A percentile compares a stretch with the other conserved stretches of the same genome.
phyloP scores from a whole-genome alignment of 2,113 vertebrate species.

The Chionodraco myersi region DNA sequence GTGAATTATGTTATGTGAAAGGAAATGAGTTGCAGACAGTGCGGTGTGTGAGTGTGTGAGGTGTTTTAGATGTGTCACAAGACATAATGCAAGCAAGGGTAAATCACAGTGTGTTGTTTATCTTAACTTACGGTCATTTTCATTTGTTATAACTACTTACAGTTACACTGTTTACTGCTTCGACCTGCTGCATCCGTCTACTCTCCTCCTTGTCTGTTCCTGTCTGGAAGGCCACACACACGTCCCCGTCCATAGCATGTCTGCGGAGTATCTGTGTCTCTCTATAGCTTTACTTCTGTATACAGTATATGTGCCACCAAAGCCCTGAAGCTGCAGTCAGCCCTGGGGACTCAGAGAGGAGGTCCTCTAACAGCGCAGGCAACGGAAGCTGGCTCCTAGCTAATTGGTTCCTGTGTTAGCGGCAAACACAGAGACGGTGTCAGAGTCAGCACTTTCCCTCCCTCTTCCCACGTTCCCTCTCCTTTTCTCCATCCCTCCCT shows the following conservation, averaged over 20 bases:
- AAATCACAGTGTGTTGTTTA: background rate
- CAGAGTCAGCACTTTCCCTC: slow-evolving; percentile 79
- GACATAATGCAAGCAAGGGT: background rate
- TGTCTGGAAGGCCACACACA: slow-evolving; percentile 51
- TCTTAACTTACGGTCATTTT: slow-evolving; percentile 23
- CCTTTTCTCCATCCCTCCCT: slow-evolving; percentile 53
- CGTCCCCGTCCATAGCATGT: slow-evolving; percentile 41
- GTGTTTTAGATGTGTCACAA: slow-evolving; percentile 22
- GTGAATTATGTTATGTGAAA: slow-evolving; percentile 17
- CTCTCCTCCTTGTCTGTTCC: slow-evolving; percentile 14
- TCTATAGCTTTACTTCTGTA: slow-evolving; percentile 70
- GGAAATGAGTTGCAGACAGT: slow-evolving; percentile 33
- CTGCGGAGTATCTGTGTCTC: slow-evolving; percentile 62
- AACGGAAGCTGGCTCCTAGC: slow-evolving; percentile 77
- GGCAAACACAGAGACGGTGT: slow-evolving; percentile 70
- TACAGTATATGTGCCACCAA: slow-evolving; percentile 67
- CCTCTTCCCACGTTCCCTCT: slow-evolving; percentile 58
- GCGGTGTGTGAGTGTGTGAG: slow-evolving; percentile 14
- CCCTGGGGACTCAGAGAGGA: slow-evolving; percentile 75
- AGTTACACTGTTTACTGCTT: slow-evolving; percentile 11
- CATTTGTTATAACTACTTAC: background rate
- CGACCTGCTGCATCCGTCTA: slow-evolving; percentile 36
- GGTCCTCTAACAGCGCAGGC: slow-evolving; percentile 75
- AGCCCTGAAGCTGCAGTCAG: slow-evolving; percentile 73
- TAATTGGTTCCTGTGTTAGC: slow-evolving; percentile 83